phyloP scores from a whole-genome alignment of 2,888 invertebrate species.

The Drosophila seclusa region DNA sequence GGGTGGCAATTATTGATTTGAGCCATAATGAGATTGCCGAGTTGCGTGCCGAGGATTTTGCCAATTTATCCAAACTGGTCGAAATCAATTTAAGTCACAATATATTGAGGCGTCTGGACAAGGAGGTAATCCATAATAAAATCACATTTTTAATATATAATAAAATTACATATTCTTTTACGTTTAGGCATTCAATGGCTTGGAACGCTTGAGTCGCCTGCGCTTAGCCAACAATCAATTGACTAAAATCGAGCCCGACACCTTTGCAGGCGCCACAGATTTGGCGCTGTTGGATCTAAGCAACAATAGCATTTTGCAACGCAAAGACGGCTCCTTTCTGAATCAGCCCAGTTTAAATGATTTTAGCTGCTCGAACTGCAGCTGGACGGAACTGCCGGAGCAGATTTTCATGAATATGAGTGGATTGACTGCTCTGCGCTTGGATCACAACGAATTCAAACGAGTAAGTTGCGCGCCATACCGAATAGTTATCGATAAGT shows the following conservation, averaged over 20 bases:
- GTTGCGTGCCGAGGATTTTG: constrained; percentile 78
- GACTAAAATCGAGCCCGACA: constrained; percentile 79
- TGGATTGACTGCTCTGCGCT: constrained; percentile 80
- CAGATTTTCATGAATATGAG: constrained; percentile 83
- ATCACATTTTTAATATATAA: neutral
- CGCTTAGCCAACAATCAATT: constrained; percentile 83
- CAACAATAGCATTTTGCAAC: constrained; percentile 82
- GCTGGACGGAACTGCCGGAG: constrained; percentile 82
- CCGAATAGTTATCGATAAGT: constrained; percentile 48
- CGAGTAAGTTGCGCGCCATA: constrained; percentile 71
- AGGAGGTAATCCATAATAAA: constrained; percentile 69
- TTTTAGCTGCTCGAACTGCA: constrained; percentile 83
- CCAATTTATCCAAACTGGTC: constrained; percentile 76
- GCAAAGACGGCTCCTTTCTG: constrained; percentile 78
- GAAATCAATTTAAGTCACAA: constrained; percentile 83
- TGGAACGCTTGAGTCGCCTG: constrained; percentile 80
- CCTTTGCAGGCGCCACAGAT: constrained; percentile 80
- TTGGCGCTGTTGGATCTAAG: constrained; percentile 83
- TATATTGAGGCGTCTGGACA: constrained; percentile 73
- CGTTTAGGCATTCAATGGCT: constrained; percentile 80
- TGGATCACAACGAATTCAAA: constrained; percentile 83
- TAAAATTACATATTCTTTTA: neutral
- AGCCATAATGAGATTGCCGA: constrained; percentile 82
- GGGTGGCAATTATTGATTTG: constrained; percentile 81
- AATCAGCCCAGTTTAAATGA: constrained; percentile 81